Percentiles rank a stretch among this genome's conserved stretches.
phyloP scores from a whole-genome alignment of 1,140 invertebrate species.

The Diploscapter pachys region DNA sequence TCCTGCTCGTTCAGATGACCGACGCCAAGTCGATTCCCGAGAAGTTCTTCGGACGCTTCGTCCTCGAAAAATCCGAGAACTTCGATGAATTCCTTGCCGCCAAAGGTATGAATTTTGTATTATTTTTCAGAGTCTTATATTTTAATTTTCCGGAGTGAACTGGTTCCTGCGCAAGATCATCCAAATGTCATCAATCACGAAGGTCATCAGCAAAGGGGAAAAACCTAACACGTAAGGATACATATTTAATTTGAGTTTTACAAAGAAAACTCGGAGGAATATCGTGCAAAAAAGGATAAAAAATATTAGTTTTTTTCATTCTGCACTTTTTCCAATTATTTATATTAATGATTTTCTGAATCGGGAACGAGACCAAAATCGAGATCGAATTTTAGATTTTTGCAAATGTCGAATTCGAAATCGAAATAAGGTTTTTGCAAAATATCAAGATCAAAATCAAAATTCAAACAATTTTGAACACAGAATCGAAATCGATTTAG shows the following conservation, averaged over 20 bases:
- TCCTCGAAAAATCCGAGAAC: conserved; percentile 51
- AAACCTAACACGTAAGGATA: conserved; percentile 26
- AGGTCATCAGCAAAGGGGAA: conserved; percentile 40
- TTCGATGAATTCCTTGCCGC: conserved; percentile 53
- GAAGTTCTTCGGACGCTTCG: conserved; percentile 52
- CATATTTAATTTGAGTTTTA: too few relatives aligned
- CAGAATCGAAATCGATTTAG: too few relatives aligned
- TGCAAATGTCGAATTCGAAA: neutral
- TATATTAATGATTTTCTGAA: neutral
- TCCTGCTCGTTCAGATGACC: conserved; percentile 14
- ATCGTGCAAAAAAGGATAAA: too few relatives aligned
- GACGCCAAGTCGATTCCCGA: conserved; percentile 37
- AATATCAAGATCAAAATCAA: too few relatives aligned
- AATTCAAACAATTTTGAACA: too few relatives aligned
- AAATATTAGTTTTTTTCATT: too few relatives aligned
- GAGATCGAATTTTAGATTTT: too few relatives aligned
- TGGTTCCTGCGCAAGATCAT: conserved; percentile 58
- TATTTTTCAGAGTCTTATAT: neutral
- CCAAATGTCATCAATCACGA: conserved; percentile 49
- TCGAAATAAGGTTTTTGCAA: too few relatives aligned
- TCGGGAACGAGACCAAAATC: conserved; percentile 21
- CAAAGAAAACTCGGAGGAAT: too few relatives aligned
- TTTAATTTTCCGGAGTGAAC: conserved; percentile 43
- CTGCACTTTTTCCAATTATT: too few relatives aligned
- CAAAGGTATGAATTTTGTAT: conserved; percentile 37